Evolutionary conservation across 2,113 vertebrate species (phyloP), one percentile per base, ranked within the genome.

Genomic region (Centropus unirufus): DNA sequence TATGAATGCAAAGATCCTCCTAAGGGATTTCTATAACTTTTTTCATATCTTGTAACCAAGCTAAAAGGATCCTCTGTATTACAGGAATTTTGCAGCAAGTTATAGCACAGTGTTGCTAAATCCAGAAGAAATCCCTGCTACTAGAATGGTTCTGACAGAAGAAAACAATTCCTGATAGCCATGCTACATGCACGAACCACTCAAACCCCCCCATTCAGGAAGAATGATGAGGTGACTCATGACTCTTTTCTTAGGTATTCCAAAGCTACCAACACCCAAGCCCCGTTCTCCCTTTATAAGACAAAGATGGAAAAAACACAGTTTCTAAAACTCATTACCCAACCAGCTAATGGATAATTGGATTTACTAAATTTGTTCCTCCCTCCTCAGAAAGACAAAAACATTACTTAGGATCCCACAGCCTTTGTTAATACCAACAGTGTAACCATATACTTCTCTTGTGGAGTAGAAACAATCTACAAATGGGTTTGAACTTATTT

Each of bases 181-280:
- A 52, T 59, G 26, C 32, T 32, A 9, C 6, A 4, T 9, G 22
- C 21, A 49, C n/a, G 73, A 87, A 34, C 11, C 19, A 27, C 62
- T 44, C 32, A 63, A 14, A 52, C 44, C 0, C 0, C 61, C 17
- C 29, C 14, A 8, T 2, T 83, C 26, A 15, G 47, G 73, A 87
- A 34, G 14, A 55, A 16, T 4, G 11, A 54, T 0, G 1, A 51
- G 12, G 57, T 42, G 68, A 83, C 36, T 64, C 61, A 57, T 22
- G 10, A 42, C n/a, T 29, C 49, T 61, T 7, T 75, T 42, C 51
- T 44, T 22, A 39, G 29, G 47, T 29, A 74, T 77, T 49, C 70
- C 68, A 83, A 52, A 91, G 21, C 27, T 54, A 15, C 44, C 66
- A 63, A 39, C 51, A 89, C 34, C 32, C 58, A 82, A 78, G 20